Base-by-base conservation (phyloP, 2,888 invertebrate genomes). In the Meganola albula region DNA sequence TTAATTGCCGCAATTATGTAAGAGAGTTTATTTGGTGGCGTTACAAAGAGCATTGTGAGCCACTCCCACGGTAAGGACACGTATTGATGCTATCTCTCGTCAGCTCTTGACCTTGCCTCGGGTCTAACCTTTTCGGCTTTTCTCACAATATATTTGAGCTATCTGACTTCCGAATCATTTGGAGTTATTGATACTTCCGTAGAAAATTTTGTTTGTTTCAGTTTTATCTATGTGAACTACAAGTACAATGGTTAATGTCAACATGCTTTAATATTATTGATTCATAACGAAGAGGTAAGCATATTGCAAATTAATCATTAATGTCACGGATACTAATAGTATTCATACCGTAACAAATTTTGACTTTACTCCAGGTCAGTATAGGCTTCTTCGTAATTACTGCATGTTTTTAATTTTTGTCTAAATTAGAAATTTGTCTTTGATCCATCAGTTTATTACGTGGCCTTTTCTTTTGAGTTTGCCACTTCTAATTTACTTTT, bases 1-100 rank as follows among this genome's bases (percentile, higher is more conserved):
- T 78, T 79, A 78, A 80, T 79, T 77, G 62, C 70, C 54, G 56
- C 64, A 71, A 74, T 77, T 73, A 74, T 67, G 67, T 73, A 70
- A 75, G 66, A 58, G 60, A 65, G 68, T 76, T 75, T 75, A 75
- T 66, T 57, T 48, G 56, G 57, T 58, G 55, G 58, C 57, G 59
- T 56, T 60, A 69, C 68, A 65, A 63, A 62, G 58, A 55, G 56
- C 61, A 76, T 74, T 77, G 76, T 61, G 39, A 41, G n/a, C 42
- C 39, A 52, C 58, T 80, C 79, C 73, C 80, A 80, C 80, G 74
- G 74, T 62, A 64, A 61, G 74, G 74, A 70, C 74, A 70, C 63
- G 74, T 69, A 48, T 45, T 58, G 56, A 59, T 54, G 50, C 53
- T 75, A 78, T 80, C 80, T 67, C 64, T 51, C 66, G 59, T 53